Percentiles rank a stretch among this genome's conserved stretches.
phyloP scores from a whole-genome alignment of 2,113 vertebrate genomes.

The Urocolius indicus region DNA sequence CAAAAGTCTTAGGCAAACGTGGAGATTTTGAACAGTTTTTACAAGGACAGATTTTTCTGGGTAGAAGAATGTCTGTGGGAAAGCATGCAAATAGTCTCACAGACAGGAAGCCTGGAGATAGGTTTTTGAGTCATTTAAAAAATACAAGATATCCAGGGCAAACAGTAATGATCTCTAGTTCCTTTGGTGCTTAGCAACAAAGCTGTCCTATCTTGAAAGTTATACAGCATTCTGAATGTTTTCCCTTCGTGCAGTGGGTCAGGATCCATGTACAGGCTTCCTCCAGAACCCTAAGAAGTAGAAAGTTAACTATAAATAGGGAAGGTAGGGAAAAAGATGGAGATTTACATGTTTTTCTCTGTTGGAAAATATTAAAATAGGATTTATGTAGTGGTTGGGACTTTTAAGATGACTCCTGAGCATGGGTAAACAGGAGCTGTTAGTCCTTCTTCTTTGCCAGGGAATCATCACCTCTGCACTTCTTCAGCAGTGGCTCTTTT shows the following conservation, averaged over 20 bases:
- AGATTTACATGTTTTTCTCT: neutral
- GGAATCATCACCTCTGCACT: neutral
- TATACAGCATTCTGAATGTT: neutral
- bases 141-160: neutral
- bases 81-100: neutral
- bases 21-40: neutral
- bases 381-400: rapidly evolving
- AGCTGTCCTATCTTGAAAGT: neutral
- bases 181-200: neutral
- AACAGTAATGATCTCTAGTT: neutral
- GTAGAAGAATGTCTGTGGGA: neutral
- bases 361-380: neutral
- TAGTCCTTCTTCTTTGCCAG: neutral
- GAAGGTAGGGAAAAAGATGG: slow-evolving; percentile 23
- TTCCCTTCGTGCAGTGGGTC: neutral
- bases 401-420: neutral
- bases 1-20: neutral
- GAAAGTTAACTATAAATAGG: slow-evolving; percentile 34
- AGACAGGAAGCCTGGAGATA: neutral
- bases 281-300: neutral
- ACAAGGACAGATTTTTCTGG: neutral
- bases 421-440: neutral
- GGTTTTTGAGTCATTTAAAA: neutral
- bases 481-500: neutral
- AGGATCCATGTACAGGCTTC: slow-evolving; percentile 1